phyloP scores from a whole-genome alignment of 64 coral and sea anemone genomes.

The Acropora yongei region DNA sequence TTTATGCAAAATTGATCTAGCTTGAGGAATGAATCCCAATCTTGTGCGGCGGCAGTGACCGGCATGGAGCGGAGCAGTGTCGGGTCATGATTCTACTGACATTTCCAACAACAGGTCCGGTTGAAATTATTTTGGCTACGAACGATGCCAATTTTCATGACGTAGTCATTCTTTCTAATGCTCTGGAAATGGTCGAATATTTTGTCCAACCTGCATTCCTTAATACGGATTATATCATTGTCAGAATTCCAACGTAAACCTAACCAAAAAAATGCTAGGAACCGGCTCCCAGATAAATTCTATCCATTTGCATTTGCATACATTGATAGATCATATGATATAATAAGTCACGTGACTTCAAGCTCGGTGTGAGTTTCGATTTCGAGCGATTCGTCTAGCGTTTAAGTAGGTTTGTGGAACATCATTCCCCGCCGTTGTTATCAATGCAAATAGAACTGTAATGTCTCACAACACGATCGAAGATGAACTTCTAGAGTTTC shows the following conservation, averaged over 20 bases:
- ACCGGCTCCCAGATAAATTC: conserved; percentile 15
- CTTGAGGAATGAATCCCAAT: not conserved
- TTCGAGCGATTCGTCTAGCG: too few relatives aligned
- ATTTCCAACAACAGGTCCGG: conserved; percentile 41
- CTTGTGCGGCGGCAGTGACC: not conserved
- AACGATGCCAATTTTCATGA: conserved; percentile 23
- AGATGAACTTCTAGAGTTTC: too few relatives aligned
- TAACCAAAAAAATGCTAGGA: not conserved
- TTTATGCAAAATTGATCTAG: conserved; percentile 9
- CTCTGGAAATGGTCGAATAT: not conserved
- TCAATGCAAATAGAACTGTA: too few relatives aligned
- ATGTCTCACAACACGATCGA: too few relatives aligned
- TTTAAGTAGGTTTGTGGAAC: too few relatives aligned
- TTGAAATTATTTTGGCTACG: conserved; percentile 23
- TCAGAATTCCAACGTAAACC: not conserved
- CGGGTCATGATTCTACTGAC: conserved; percentile 44
- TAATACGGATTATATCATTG: not conserved
- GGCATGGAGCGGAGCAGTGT: conserved; percentile 33
- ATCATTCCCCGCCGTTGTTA: too few relatives aligned
- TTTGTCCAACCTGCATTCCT: not conserved
- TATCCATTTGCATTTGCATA: too few relatives aligned
- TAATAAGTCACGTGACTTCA: too few relatives aligned
- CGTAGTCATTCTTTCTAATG: not conserved
- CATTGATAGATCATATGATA: too few relatives aligned
- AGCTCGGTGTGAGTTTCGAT: too few relatives aligned